Conservation (phyloP, 1,140 invertebrate genomes). For the Hirudo medicinalis region DNA sequence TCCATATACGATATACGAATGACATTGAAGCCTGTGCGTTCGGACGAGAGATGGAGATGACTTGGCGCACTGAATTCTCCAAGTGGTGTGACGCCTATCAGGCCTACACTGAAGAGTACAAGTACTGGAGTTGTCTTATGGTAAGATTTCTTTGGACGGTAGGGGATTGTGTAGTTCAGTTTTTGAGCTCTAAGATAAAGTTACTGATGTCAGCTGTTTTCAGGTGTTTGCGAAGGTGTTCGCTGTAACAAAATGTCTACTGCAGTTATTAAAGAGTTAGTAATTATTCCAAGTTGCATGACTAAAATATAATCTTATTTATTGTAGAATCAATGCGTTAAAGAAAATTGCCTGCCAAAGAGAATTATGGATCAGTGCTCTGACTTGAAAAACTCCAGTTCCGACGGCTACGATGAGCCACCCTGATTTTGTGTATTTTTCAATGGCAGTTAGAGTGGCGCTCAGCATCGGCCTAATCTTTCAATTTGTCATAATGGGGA, state of each 20-base stretch:
- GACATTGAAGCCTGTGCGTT: neutral
- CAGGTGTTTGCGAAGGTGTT: too few relatives aligned
- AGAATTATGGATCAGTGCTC: conserved; percentile 12
- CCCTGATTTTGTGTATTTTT: neutral
- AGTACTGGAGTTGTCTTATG: conserved; percentile 23
- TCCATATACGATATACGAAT: neutral
- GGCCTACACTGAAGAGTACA: conserved; percentile 17
- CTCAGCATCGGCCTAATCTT: too few relatives aligned
- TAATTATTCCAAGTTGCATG: neutral
- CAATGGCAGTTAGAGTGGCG: too few relatives aligned
- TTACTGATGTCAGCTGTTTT: too few relatives aligned
- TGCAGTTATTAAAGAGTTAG: neutral
- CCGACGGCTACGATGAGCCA: neutral
- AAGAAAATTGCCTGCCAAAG: conserved; percentile 15
- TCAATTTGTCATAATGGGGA: neutral
- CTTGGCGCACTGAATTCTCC: conserved; percentile 14
- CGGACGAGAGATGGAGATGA: neutral
- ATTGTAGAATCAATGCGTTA: conserved; percentile 13
- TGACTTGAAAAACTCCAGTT: neutral
- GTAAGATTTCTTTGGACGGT: neutral
- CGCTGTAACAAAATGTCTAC: neutral
- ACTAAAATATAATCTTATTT: too few relatives aligned
- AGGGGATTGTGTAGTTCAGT: neutral
- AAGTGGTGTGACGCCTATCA: conserved; percentile 20
- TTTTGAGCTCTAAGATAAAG: too few relatives aligned